A percentile compares a stretch with the other conserved stretches of the same genome.
Evolutionary conservation across 2,888 invertebrate species (phyloP).

Genomic region (Lamellibrachia columna): DNA sequence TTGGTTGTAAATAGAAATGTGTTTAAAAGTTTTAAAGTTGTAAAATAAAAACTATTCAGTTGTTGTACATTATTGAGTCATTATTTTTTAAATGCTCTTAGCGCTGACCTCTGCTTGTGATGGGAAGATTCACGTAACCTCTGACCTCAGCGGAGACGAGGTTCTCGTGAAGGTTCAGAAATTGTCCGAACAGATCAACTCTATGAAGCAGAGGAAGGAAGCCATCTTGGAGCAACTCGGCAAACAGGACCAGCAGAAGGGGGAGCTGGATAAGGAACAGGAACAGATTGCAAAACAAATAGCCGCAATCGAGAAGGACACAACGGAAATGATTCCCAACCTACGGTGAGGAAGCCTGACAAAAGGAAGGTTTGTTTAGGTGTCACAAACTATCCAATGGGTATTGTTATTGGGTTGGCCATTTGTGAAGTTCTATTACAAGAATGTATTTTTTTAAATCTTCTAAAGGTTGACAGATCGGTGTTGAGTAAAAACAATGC

Average conservation of each 20-base stretch:
- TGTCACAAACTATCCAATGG: not conserved
- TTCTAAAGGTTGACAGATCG: not conserved
- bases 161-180: not conserved
- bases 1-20: too few species aligned
- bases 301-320: not conserved
- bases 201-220: not conserved
- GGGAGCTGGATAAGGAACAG: not conserved
- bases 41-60: too few species aligned
- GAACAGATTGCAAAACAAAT: not conserved
- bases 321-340: not conserved
- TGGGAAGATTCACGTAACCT: not conserved
- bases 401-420: not conserved
- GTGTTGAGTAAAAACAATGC: not conserved
- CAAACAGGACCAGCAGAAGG: not conserved
- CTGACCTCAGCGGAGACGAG: not conserved
- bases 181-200: not conserved
- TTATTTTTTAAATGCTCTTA: not conserved
- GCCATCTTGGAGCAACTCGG: constrained; percentile 10
- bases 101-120: not conserved
- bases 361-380: not conserved
- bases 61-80: not conserved
- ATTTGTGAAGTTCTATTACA: not conserved
- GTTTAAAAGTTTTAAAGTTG: too few species aligned
- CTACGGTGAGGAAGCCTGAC: not conserved
- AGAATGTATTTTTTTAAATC: not conserved